phyloP scores from a whole-genome alignment of 37 sponge, comb jelly and placozoan species.

The Chondrilla cf. caribensis region DNA sequence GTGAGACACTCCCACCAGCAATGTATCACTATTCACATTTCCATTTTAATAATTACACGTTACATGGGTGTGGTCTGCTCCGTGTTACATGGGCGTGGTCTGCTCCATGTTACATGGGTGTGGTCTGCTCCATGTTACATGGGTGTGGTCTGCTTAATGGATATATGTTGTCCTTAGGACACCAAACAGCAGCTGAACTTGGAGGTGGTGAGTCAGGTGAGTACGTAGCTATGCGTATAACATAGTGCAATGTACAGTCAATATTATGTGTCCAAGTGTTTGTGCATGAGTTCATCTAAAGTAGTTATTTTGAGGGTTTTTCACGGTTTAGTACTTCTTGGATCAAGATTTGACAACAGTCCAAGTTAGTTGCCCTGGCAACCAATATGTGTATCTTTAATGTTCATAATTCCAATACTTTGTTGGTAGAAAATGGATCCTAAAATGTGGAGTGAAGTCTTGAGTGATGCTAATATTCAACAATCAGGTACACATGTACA shows the following conservation, averaged over 20 bases:
- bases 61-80: too few relatives aligned
- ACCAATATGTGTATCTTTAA: too few relatives aligned
- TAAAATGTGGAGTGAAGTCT: constrained; percentile 31
- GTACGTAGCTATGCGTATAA: neutral
- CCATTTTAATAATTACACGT: too few relatives aligned
- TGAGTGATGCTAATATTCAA: constrained; percentile 18
- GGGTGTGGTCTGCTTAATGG: too few relatives aligned
- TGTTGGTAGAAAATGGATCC: constrained; percentile 37
- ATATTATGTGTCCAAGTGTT: neutral
- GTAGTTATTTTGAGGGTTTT: too few relatives aligned
- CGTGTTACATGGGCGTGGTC: too few relatives aligned
- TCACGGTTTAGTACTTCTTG: constrained; percentile 40
- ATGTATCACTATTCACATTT: too few relatives aligned
- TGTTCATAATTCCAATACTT: neutral
- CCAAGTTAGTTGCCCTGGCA: constrained; percentile 29
- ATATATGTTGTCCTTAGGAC: neutral
- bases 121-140: too few relatives aligned
- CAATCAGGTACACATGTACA: neutral
- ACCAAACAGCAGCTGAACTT: constrained; percentile 48
- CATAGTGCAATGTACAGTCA: neutral
- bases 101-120: too few relatives aligned
- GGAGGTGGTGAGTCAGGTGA: constrained; percentile 78
- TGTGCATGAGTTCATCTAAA: neutral
- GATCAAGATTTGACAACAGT: constrained; percentile 44
- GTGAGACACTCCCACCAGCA: neutral